phyloP scores from a whole-genome alignment of 92 coral and sea anemone genomes.

The Zoanthus sansibaricus region DNA sequence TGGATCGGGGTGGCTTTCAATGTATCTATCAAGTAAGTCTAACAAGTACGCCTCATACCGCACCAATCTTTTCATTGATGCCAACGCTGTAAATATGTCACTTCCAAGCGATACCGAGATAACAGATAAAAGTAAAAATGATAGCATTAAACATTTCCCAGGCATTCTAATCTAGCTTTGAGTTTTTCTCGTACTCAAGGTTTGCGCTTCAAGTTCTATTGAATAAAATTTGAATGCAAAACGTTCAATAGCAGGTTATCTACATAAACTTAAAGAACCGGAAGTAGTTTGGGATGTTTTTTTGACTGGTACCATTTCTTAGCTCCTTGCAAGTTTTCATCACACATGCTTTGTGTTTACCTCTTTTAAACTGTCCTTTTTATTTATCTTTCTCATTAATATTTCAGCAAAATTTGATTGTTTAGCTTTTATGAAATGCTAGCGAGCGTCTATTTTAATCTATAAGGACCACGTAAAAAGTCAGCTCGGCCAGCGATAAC shows the following conservation, averaged over 20 bases:
- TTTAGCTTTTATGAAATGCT: no score
- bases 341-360: neutral
- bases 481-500: no score
- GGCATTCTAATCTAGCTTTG: slow-evolving; percentile 8
- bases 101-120: slow-evolving; percentile 12
- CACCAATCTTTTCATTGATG: slow-evolving; percentile 78
- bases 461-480: no score
- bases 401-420: neutral
- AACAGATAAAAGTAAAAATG: neutral
- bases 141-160: neutral
- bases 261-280: slow-evolving; percentile 17
- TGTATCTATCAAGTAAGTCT: slow-evolving; percentile 67
- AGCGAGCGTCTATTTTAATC: no score
- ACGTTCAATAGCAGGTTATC: neutral
- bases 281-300: slow-evolving; percentile 6
- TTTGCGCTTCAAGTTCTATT: neutral
- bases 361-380: neutral
- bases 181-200: neutral
- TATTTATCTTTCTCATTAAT: neutral
- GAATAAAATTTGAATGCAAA: neutral
- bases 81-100: slow-evolving; percentile 17
- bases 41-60: slow-evolving; percentile 71
- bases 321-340: slow-evolving; percentile 10
- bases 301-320: slow-evolving; percentile 22
- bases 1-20: slow-evolving; percentile 51